Percentiles rank a stretch among this genome's conserved stretches.
Evolutionary conservation across 1,140 invertebrate species (phyloP).

Genomic region (Pogonomyrmex barbatus): DNA sequence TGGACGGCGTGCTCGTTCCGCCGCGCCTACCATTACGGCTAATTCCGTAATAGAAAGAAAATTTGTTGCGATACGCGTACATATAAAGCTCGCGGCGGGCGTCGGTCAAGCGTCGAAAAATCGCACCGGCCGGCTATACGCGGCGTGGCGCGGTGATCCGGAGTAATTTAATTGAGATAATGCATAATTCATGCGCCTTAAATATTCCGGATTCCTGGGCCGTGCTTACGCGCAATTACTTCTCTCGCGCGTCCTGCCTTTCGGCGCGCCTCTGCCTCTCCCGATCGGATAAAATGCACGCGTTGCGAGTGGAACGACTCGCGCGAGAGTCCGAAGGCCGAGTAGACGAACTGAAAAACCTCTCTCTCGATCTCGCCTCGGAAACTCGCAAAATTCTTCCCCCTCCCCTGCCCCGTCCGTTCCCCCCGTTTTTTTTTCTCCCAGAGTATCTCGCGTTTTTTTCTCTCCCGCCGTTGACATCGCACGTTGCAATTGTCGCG

Average conservation of each 20-base stretch:
- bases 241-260: slow-evolving; percentile 37
- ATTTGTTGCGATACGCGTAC: slow-evolving; percentile 52
- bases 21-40: slow-evolving; percentile 48
- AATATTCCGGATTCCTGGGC: slow-evolving; percentile 42
- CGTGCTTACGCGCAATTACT: slow-evolving; percentile 50
- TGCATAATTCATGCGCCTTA: slow-evolving; percentile 61
- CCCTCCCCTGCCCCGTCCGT: too few relatives aligned
- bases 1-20: slow-evolving; percentile 1
- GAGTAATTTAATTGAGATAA: slow-evolving; percentile 52
- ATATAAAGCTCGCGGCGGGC: slow-evolving; percentile 11
- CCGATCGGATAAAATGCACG: slow-evolving; percentile 24
- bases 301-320: slow-evolving; percentile 14
- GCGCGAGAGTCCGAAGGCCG: not conserved
- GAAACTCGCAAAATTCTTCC: not conserved
- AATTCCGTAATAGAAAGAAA: slow-evolving; percentile 69
- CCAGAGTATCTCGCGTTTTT: not conserved
- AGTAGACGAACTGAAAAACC: not conserved
- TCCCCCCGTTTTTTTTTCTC: not conserved
- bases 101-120: slow-evolving; percentile 39
- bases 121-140: not conserved
- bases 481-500: slow-evolving; percentile 54
- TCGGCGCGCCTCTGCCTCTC: slow-evolving; percentile 17
- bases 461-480: not conserved
- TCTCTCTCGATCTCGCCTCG: not conserved
- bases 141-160: not conserved